Conservation (phyloP, 2,797 vertebrate genomes). For the Gallinago solitaria region DNA sequence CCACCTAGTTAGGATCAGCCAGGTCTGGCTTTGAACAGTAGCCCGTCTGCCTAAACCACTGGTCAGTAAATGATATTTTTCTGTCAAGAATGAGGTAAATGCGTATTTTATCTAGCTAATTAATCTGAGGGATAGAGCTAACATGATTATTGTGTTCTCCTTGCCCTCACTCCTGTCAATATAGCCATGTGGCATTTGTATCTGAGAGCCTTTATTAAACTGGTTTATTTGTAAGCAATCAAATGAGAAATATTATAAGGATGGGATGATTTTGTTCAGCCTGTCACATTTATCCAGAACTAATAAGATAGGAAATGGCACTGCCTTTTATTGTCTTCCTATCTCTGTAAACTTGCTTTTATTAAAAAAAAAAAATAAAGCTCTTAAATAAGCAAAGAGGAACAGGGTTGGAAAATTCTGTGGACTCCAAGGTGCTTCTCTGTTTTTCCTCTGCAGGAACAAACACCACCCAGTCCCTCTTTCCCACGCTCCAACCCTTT, state of each 20-base stretch:
- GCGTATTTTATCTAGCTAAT: slow-evolving; percentile 53
- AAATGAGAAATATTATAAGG: slow-evolving; percentile 21
- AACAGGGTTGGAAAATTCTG: slow-evolving; percentile 41
- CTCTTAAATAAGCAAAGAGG: slow-evolving; percentile 40
- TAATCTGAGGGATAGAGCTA: slow-evolving; percentile 48
- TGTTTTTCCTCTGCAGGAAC: slow-evolving; percentile 6
- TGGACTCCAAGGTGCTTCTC: background rate
- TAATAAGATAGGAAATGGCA: slow-evolving; percentile 33
- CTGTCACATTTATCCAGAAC: slow-evolving; percentile 14
- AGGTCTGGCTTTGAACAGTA: background rate
- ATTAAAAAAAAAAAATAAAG: slow-evolving; percentile 28
- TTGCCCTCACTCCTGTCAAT: slow-evolving; percentile 39
- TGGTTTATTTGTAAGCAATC: slow-evolving; percentile 63
- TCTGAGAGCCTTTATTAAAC: slow-evolving; percentile 36
- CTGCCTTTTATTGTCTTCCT: slow-evolving; percentile 45
- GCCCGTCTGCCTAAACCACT: background rate
- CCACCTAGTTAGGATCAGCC: background rate
- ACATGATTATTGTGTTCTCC: slow-evolving; percentile 49
- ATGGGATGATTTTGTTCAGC: slow-evolving; percentile 46
- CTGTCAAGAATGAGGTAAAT: slow-evolving; percentile 28
- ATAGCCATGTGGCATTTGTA: slow-evolving; percentile 66
- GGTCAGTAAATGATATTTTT: slow-evolving; percentile 30
- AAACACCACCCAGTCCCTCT: slow-evolving; percentile 1
- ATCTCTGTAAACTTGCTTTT: slow-evolving; percentile 50
- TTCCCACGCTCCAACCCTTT: background rate